phyloP scores from a whole-genome alignment of 2,113 vertebrate species.

The Thermophis baileyi region DNA sequence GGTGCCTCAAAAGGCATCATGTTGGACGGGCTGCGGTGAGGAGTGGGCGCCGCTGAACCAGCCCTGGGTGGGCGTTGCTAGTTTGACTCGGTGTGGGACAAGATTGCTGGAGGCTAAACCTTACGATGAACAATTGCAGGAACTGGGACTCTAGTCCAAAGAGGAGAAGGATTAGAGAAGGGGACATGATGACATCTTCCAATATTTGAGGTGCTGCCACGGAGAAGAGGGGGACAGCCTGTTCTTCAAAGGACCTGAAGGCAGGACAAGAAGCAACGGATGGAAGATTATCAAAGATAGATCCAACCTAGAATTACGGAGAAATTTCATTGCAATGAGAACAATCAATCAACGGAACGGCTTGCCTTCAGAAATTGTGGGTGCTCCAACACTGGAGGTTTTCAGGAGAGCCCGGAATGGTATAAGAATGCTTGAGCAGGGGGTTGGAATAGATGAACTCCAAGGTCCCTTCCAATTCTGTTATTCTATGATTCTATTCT shows the following conservation, averaged over 20 bases:
- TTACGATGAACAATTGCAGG: neutral
- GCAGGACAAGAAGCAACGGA: neutral
- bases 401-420: neutral
- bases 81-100: neutral
- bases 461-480: neutral
- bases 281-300: neutral
- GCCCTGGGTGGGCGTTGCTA: neutral
- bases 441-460: neutral
- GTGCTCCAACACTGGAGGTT: neutral
- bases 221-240: neutral
- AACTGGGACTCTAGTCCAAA: neutral
- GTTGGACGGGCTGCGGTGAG: accelerated
- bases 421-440: neutral
- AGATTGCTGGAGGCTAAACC: neutral
- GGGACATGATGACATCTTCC: neutral
- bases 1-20: slow-evolving; percentile 52
- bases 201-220: neutral
- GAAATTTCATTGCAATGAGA: neutral
- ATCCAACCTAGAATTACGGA: neutral
- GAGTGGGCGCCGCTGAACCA: neutral
- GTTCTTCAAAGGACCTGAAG: neutral
- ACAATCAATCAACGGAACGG: neutral
- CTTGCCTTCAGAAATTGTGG: neutral
- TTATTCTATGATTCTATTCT: neutral
- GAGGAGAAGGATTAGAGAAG: neutral